Evolutionary conservation across 2,888 invertebrate genomes (phyloP).

Genomic region (Polyommatus icarus): DNA sequence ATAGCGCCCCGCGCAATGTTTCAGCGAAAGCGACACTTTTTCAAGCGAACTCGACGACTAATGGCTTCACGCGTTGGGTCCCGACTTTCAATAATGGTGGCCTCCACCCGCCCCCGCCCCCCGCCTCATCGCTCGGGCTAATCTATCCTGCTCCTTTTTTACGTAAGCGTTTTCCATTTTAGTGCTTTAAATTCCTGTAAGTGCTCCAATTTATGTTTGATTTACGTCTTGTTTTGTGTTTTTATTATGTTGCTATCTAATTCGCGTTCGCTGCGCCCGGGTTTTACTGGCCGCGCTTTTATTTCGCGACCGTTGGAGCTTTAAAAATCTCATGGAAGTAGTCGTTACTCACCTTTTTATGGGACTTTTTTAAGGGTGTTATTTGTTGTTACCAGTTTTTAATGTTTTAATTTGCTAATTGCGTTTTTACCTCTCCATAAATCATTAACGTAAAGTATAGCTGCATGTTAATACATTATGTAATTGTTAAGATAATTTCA

Average conservation of each 20-base stretch:
- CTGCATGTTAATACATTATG: too few relatives aligned
- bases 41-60: conserved; percentile 67
- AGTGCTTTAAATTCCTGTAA: conserved; percentile 29
- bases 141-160: conserved; percentile 53
- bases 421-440: neutral
- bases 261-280: neutral
- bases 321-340: neutral
- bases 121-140: conserved; percentile 54
- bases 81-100: conserved; percentile 71
- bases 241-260: conserved; percentile 17
- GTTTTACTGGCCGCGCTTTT: neutral
- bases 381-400: neutral
- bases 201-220: conserved; percentile 32
- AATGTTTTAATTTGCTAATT: neutral
- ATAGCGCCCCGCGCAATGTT: conserved; percentile 71
- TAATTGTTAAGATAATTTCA: too few relatives aligned
- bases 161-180: conserved; percentile 38
- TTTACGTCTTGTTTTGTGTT: conserved; percentile 15
- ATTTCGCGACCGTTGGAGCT: neutral
- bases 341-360: neutral
- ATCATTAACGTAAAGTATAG: neutral
- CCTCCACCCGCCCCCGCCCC: conserved; percentile 41
- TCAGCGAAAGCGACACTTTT: conserved; percentile 74
- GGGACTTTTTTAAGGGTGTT: neutral
- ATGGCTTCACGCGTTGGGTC: conserved; percentile 71